phyloP scores from a whole-genome alignment of 2,888 invertebrate species.

The Helobdella robusta region DNA sequence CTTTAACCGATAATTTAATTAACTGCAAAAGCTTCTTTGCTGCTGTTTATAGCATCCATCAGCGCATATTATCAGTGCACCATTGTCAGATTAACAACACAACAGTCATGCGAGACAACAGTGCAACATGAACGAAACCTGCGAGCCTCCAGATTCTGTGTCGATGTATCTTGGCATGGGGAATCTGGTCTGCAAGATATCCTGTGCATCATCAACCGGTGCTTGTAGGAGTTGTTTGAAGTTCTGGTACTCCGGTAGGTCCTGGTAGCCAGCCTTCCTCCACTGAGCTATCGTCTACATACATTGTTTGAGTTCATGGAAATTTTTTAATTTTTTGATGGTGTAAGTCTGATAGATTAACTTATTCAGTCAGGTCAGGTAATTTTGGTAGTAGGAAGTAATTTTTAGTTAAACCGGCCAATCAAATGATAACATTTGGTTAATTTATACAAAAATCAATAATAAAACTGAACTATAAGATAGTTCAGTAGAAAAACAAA shows the following conservation, averaged over 20 bases:
- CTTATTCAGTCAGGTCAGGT: neutral
- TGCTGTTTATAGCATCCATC: too few relatives aligned
- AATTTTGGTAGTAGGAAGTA: too few relatives aligned
- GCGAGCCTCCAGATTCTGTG: slow-evolving; percentile 97
- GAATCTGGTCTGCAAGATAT: slow-evolving; percentile 87
- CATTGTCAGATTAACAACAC: too few relatives aligned
- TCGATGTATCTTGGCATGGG: slow-evolving; percentile 98
- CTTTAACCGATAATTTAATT: too few relatives aligned
- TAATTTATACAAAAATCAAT: too few relatives aligned
- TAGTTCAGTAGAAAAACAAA: too few relatives aligned
- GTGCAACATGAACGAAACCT: slow-evolving; percentile 54
- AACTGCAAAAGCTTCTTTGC: too few relatives aligned
- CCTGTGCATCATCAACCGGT: slow-evolving; percentile 91
- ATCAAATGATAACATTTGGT: neutral
- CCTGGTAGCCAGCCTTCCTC: slow-evolving; percentile 84
- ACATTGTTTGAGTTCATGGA: too few relatives aligned
- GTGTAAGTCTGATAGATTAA: too few relatives aligned
- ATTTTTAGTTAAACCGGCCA: neutral
- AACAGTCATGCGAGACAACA: neutral
- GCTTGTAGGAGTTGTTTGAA: slow-evolving; percentile 90
- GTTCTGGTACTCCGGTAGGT: slow-evolving; percentile 91
- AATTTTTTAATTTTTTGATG: too few relatives aligned
- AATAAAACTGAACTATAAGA: too few relatives aligned
- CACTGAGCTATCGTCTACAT: slow-evolving; percentile 95
- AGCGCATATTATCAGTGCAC: too few relatives aligned